phyloP scores from a whole-genome alignment of 2,888 invertebrate genomes.

The Philonicus albiceps region DNA sequence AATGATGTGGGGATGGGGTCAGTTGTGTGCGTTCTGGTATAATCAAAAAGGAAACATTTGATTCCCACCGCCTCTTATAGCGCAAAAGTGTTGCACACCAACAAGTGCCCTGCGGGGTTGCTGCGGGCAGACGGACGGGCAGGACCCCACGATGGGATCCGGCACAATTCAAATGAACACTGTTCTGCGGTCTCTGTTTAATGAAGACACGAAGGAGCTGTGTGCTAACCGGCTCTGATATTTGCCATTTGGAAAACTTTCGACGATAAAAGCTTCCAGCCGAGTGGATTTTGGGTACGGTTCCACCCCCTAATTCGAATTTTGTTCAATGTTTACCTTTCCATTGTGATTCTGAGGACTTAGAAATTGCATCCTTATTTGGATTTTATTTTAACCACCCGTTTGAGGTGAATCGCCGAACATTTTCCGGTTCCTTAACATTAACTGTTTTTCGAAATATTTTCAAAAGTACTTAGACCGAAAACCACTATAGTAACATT shows the following conservation, averaged over 20 bases:
- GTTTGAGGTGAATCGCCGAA: background rate
- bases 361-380: background rate
- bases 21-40: constrained; percentile 43
- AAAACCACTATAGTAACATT: background rate
- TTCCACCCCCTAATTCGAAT: constrained; percentile 10
- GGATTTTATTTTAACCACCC: background rate
- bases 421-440: background rate
- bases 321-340: background rate
- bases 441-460: background rate
- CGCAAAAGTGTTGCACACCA: constrained; percentile 32
- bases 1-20: background rate
- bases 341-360: background rate
- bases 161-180: constrained; percentile 48
- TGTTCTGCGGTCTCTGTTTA: constrained; percentile 48
- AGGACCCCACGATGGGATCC: background rate
- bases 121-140: background rate
- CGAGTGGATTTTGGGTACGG: constrained; percentile 22
- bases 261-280: constrained; percentile 33
- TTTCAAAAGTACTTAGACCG: background rate
- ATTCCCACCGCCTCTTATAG: constrained; percentile 28
- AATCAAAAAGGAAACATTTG: constrained; percentile 49
- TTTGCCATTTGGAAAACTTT: constrained; percentile 39
- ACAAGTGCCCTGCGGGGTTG: constrained; percentile 43
- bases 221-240: constrained; percentile 33
- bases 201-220: constrained; percentile 40